Evolutionary conservation across 2,888 invertebrate genomes (phyloP).

Genomic region (Drosophila mimica): DNA sequence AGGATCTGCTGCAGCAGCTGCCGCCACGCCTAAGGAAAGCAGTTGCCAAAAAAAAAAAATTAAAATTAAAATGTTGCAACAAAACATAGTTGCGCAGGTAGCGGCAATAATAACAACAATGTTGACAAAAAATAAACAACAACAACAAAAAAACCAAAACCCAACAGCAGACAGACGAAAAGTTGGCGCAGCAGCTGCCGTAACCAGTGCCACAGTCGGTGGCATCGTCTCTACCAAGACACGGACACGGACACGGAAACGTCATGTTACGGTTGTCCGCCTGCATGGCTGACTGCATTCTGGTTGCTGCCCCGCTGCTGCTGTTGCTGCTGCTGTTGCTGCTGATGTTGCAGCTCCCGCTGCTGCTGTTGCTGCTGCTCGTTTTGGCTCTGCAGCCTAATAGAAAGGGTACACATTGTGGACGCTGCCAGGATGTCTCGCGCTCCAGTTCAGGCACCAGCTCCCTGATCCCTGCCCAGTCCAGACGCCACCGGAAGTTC

Average conservation of each 20-base stretch:
- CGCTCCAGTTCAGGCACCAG: background rate
- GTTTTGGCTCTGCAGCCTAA: slow-evolving; percentile 43
- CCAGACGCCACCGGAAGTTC: slow-evolving; percentile 51
- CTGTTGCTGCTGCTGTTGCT: slow-evolving; percentile 17
- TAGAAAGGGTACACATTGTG: slow-evolving; percentile 58
- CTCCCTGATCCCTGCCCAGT: background rate
- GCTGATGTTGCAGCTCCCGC: slow-evolving; percentile 10
- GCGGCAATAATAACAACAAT: slow-evolving; percentile 54
- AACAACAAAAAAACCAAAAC: background rate
- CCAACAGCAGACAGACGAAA: slow-evolving; percentile 44
- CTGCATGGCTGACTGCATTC: slow-evolving; percentile 65
- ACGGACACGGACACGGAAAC: slow-evolving; percentile 69
- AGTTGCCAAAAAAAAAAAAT: background rate
- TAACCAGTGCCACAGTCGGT: slow-evolving; percentile 13
- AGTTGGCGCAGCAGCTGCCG: slow-evolving; percentile 54
- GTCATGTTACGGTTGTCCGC: slow-evolving; percentile 79
- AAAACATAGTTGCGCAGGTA: slow-evolving; percentile 48
- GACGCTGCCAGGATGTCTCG: background rate
- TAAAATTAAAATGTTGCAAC: slow-evolving; percentile 1
- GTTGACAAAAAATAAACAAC: slow-evolving; percentile 25
- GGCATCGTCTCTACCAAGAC: slow-evolving; percentile 12
- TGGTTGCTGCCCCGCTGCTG: slow-evolving; percentile 17
- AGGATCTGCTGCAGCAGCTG: slow-evolving; percentile 28
- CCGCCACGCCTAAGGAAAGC: slow-evolving; percentile 22
- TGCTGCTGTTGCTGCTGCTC: slow-evolving; percentile 24